Evolutionary conservation across 2,888 invertebrate species (phyloP), one percentile per base, ranked within the genome.

Genomic region (Thyatira batis): DNA sequence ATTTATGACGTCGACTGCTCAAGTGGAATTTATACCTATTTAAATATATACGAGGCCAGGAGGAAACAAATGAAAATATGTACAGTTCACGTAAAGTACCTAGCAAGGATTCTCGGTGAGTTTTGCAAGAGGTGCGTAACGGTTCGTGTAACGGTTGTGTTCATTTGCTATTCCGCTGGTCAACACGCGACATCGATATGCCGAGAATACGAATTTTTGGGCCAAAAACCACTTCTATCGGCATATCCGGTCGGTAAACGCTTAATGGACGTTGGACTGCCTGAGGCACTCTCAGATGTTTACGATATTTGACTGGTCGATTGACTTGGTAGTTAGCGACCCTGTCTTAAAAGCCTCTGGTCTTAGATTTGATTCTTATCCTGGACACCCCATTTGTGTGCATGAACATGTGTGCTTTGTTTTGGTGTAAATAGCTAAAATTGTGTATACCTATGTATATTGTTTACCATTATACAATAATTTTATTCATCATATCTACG

Each of bases 111-210:
- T 65, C 57, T 51, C 63, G 63, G 56, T 58, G 67, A 81, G 79
- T 78, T 81, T 78, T 77, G 71, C 76, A 78, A 74, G 70, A 78
- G 80, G 82, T 76, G 78, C 74, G 61, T 89, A 89, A 89, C 89
- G 89, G 89, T 83, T 54, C 60, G 54, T n/a, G 55, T 89, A 90
- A 90, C 90, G 89, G 90, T 88, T 77, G 73, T 66, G 33, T 75
- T 75, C 80, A 82, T 84, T 89, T 88, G 72, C 80, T 87, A 90
- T 89, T 89, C 90, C 84, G 72, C 66, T 66, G 76, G 76, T 76
- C 69, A 68, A 65, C 65, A 67, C 66, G 72, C 80, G 78, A 80
- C 84, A 81, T 80, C 78, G 71, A 81, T 82, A 82, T 80, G 60
- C 17, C 39, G 58, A 70, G 83, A 82, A 85, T 84, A 82, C 76